phyloP scores from a whole-genome alignment of 1,140 invertebrate species.

The Leptestheria dahalacensis region DNA sequence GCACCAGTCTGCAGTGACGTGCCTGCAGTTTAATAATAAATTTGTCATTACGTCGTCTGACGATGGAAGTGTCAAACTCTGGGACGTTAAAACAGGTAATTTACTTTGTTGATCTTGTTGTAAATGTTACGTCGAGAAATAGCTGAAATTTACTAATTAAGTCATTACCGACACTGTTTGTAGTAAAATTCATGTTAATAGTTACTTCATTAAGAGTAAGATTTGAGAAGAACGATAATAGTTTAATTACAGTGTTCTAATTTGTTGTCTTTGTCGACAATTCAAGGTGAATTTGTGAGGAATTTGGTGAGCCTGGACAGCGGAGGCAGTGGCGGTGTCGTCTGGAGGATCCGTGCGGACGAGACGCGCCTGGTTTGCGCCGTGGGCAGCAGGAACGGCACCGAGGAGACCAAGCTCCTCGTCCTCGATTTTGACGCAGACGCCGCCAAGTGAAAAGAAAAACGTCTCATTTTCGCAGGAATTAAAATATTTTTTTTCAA shows the following conservation, averaged over 20 bases:
- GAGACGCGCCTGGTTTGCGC: conserved; percentile 96
- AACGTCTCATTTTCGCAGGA: background rate
- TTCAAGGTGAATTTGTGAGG: conserved; percentile 73
- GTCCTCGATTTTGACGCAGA: conserved; percentile 94
- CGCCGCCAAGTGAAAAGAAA: too few species aligned
- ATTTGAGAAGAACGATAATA: too few species aligned
- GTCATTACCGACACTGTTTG: too few species aligned
- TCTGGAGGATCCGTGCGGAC: conserved; percentile 92
- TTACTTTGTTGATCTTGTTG: too few species aligned
- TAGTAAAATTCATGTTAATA: too few species aligned
- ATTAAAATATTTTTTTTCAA: background rate
- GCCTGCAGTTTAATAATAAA: conserved; percentile 90
- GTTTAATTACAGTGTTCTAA: too few species aligned
- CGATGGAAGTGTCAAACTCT: conserved; percentile 97
- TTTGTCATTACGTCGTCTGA: conserved; percentile 99
- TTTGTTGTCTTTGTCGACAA: conserved; percentile 15
- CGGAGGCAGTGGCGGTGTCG: conserved; percentile 93
- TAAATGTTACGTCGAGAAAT: too few species aligned
- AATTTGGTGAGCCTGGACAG: conserved; percentile 86
- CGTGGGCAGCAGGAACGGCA: conserved; percentile 92
- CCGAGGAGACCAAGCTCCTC: conserved; percentile 95
- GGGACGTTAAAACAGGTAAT: conserved; percentile 83
- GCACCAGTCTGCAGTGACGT: conserved; percentile 95
- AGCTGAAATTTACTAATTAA: too few species aligned
- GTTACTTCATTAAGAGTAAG: too few species aligned